Evolutionary conservation across 1,140 invertebrate species (phyloP).

Genomic region (Tyrophagus putrescentiae): DNA sequence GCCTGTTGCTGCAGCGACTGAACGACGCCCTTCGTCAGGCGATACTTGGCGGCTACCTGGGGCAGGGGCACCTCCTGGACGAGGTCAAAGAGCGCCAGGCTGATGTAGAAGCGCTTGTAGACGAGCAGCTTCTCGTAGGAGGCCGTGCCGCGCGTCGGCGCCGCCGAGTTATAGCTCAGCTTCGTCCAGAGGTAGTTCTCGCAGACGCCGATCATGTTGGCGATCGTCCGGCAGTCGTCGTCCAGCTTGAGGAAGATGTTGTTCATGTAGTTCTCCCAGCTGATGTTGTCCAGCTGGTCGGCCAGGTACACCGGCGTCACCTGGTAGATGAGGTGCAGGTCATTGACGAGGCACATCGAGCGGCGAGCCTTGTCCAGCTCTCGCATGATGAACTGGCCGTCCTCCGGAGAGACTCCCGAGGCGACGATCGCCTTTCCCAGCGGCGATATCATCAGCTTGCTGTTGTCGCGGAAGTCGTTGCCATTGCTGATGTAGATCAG

Average conservation of each 20-base stretch:
- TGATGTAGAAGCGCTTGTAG: conserved; percentile 68
- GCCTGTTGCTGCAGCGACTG: conserved; percentile 86
- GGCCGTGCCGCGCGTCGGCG: conserved; percentile 34
- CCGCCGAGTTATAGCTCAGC: conserved; percentile 55
- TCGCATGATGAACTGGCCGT: conserved; percentile 68
- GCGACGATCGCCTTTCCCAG: conserved; percentile 79
- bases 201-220: conserved; percentile 72
- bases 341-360: conserved; percentile 80
- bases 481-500: not conserved
- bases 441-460: conserved; percentile 50
- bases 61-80: conserved; percentile 73
- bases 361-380: conserved; percentile 78
- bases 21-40: conserved; percentile 63
- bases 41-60: conserved; percentile 62
- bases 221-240: conserved; percentile 64
- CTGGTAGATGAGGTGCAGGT: conserved; percentile 85
- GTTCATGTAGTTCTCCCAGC: conserved; percentile 73
- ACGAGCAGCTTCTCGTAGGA: conserved; percentile 38
- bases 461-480: not conserved
- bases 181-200: conserved; percentile 56
- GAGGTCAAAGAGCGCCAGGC: conserved; percentile 77
- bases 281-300: conserved; percentile 38
- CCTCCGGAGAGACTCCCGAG: conserved; percentile 78
- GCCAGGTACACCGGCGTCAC: conserved; percentile 37
- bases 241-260: conserved; percentile 61